Evolutionary conservation across 2,888 invertebrate species (phyloP).

Genomic region (Schizotus pectinicornis): DNA sequence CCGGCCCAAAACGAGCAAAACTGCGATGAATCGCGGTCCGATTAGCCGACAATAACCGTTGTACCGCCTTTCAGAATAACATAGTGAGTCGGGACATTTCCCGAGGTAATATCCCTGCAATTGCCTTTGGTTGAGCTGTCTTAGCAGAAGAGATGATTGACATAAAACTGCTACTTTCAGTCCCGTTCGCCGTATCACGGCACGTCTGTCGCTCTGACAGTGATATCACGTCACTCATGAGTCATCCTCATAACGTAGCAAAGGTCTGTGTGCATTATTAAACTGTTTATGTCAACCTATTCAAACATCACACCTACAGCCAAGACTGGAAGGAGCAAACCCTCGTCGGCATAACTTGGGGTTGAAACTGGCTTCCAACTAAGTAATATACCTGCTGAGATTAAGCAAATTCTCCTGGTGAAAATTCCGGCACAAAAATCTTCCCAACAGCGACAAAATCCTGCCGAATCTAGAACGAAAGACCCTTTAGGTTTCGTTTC

Average conservation of each 20-base stretch:
- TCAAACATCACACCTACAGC: constrained; percentile 7
- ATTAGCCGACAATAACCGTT: no score
- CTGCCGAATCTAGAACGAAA: no score
- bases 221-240: constrained; percentile 26
- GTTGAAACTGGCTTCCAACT: no score
- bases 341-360: no score
- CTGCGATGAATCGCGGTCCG: no score
- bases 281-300: constrained; percentile 30
- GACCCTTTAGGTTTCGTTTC: no score
- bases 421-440: no score
- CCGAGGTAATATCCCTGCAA: constrained; percentile 28
- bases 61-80: no score
- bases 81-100: constrained; percentile 2
- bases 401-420: no score
- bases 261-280: constrained; percentile 32
- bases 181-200: constrained; percentile 26
- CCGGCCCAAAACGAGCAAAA: no score
- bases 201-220: constrained; percentile 24
- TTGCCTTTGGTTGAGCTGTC: constrained; percentile 33
- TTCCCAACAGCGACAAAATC: not conserved
- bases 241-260: constrained; percentile 22
- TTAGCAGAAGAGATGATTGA: constrained; percentile 32
- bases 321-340: no score
- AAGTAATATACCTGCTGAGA: no score
- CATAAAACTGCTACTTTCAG: constrained; percentile 31